Conservation (phyloP, 2,888 invertebrate species). For the Bembecia ichneumoniformis region DNA sequence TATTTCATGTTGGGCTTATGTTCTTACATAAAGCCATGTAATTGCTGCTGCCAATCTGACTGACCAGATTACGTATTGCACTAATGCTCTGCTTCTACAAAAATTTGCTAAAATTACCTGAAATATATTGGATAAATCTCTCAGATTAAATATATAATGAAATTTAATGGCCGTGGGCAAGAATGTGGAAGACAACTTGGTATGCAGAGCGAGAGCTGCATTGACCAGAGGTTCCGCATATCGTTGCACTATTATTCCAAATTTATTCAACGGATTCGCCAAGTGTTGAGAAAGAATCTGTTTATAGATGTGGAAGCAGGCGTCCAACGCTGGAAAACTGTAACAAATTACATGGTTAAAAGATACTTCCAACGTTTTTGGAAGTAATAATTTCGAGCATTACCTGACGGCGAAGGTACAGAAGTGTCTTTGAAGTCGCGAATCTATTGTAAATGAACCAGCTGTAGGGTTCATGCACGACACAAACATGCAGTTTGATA, state of each 20-base stretch:
- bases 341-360: slow-evolving; percentile 8
- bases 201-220: slow-evolving; percentile 83
- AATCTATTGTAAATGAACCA: slow-evolving; percentile 94
- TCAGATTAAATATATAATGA: slow-evolving; percentile 93
- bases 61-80: too few species aligned
- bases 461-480: slow-evolving; percentile 98
- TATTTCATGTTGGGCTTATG: too few species aligned
- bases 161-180: slow-evolving; percentile 95
- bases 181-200: slow-evolving; percentile 81
- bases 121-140: slow-evolving; percentile 94
- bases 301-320: slow-evolving; percentile 86
- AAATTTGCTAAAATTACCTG: slow-evolving; percentile 72
- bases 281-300: slow-evolving; percentile 87
- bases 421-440: slow-evolving; percentile 90
- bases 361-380: neutral
- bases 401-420: slow-evolving; percentile 88
- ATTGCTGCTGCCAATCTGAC: too few species aligned
- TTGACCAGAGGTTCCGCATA: slow-evolving; percentile 75
- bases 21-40: too few species aligned
- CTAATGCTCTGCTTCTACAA: too few species aligned
- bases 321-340: slow-evolving; percentile 88
- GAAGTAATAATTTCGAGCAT: slow-evolving; percentile 2
- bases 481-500: slow-evolving; percentile 93
- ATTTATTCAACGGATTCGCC: slow-evolving; percentile 76
- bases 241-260: slow-evolving; percentile 72